Evolutionary conservation across 1,140 invertebrate species (phyloP), one percentile per base, ranked within the genome.

Genomic region (Drosophila tristis): DNA sequence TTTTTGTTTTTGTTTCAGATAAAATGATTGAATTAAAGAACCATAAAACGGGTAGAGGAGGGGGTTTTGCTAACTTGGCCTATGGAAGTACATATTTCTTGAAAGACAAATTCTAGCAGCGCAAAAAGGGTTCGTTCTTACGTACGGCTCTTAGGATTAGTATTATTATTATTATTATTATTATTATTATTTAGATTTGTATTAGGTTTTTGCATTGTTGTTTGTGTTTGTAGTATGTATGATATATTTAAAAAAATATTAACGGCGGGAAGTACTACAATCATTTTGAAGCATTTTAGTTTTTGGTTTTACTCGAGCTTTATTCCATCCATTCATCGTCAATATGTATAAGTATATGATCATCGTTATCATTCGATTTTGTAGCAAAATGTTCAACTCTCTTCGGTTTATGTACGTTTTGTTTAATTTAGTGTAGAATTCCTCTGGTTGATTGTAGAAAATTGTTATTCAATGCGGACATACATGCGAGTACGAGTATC

Each of bases 241-340:
- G 59, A 70, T 79, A 66, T 64, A 62, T 80, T 64, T 80, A 77
- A 87, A 87, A 87, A 87, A 87, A 87, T 87, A 79, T 87, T 71
- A 87, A 87, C 82, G 82, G 82, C 82, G 82, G 82, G 82, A 87
- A 87, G 82, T 87, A 89, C 82, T 87, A 87, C 82, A 87, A 87
- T 87, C 84, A 43, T 89, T 78, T 80, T 73, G 73, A 85, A 85
- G 80, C 80, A 80, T 81, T 78, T 80, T 84, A 68, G 72, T 73
- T 71, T 75, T 71, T 76, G 49, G 72, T 78, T 53, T 78, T 57
- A 13, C 56, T 53, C 35, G 45, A 58, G 48, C 60, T 62, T 64
- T 53, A 42, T 45, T 23, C 51, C 59, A 66, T 45, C 51, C 59
- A 66, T 45, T 73, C 39, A 42, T 60, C 72, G 62, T 66, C 55